These are phyloP conservation scores for Hyposoter dolosus DNA, from an alignment of 2,888 invertebrate genomes.

Conservation along the genomic window DNA sequence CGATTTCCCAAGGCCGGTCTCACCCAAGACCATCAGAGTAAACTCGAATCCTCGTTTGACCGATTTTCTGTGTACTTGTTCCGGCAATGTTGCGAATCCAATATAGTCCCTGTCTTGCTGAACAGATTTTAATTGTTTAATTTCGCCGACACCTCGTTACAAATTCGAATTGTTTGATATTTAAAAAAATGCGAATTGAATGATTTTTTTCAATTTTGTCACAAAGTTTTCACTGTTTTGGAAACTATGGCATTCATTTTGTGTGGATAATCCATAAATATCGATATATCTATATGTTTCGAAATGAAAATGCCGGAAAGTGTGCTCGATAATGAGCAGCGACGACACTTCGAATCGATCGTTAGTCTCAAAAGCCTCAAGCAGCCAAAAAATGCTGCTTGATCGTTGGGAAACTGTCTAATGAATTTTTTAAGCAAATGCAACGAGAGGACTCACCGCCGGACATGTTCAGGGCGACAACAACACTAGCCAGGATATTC, in stretches of 20 bases:
- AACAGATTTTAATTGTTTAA: conserved; percentile 65
- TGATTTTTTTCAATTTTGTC: not conserved
- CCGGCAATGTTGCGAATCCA: conserved; percentile 97
- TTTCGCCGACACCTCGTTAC: not conserved
- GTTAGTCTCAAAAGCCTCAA: not conserved
- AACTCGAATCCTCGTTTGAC: conserved; percentile 98
- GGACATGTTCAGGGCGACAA: conserved; percentile 77
- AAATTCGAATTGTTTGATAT: not conserved
- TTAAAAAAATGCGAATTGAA: not conserved
- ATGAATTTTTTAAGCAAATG: not conserved
- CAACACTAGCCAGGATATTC: conserved; percentile 73
- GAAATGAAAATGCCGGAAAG: not conserved
- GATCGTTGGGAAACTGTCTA: not conserved
- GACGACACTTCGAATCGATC: not conserved
- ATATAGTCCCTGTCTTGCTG: conserved; percentile 88
- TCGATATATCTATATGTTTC: not conserved
- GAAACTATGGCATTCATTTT: not conserved
- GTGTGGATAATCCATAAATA: not conserved
- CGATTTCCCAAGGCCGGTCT: conserved; percentile 97
- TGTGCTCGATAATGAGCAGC: not conserved
- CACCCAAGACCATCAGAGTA: conserved; percentile 98
- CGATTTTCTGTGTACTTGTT: conserved; percentile 98
- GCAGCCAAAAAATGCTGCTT: not conserved
- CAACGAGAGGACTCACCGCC: conserved; percentile 76
- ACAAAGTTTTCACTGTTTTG: not conserved